A percentile compares a stretch with the other conserved stretches of the same genome.
Conservation (phyloP, 2,888 invertebrate genomes). For the Biston betularia region DNA sequence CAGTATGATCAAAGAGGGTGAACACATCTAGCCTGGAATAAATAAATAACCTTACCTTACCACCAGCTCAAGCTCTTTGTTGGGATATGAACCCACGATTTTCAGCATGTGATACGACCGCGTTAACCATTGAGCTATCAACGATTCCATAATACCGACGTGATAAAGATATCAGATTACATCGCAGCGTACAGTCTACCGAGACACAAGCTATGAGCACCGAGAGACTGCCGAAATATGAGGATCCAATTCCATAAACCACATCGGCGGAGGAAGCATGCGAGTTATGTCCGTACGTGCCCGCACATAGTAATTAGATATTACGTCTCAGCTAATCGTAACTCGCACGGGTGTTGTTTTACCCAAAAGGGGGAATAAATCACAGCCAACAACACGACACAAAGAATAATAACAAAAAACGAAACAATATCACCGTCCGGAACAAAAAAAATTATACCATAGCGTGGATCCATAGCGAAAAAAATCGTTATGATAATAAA, state of each 20-base stretch:
- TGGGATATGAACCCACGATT: no score
- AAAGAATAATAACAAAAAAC: constrained; percentile 73
- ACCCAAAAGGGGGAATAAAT: constrained; percentile 84
- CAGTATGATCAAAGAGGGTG: no score
- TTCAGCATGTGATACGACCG: no score
- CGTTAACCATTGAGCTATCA: no score
- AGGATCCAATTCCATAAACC: constrained; percentile 85
- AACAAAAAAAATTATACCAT: constrained; percentile 84
- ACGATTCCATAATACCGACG: constrained; percentile 55
- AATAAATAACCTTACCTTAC: no score
- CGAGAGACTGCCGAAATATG: constrained; percentile 84
- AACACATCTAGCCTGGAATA: no score
- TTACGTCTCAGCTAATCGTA: constrained; percentile 83
- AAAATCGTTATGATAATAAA: constrained; percentile 84
- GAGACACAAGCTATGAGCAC: constrained; percentile 77
- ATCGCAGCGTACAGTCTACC: constrained; percentile 64
- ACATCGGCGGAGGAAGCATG: constrained; percentile 80
- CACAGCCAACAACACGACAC: constrained; percentile 76
- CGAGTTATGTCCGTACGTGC: constrained; percentile 84
- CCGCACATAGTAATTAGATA: constrained; percentile 85
- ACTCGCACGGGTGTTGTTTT: constrained; percentile 85
- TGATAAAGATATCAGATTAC: constrained; percentile 77
- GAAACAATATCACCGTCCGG: constrained; percentile 80
- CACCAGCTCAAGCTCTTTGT: no score
- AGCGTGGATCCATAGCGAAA: constrained; percentile 78